These are phyloP conservation scores for Myrmophylax atrothorax DNA, from an alignment of 2,113 vertebrate genomes.

Conservation along the genomic window DNA sequence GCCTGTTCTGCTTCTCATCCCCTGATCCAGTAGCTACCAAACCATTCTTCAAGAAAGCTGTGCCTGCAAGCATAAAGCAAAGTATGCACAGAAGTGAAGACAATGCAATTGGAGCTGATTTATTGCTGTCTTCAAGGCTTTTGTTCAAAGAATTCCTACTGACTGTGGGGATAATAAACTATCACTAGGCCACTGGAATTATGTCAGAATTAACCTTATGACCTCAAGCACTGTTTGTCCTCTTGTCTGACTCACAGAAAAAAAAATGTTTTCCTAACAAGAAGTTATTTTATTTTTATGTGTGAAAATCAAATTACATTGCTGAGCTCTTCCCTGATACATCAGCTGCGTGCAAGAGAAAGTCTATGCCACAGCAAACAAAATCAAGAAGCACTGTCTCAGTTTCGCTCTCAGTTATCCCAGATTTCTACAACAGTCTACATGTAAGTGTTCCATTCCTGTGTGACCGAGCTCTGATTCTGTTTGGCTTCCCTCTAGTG, in stretches of 20 bases:
- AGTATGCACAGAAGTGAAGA: not conserved
- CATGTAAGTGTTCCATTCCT: rapidly evolving
- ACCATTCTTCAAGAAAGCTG: not conserved
- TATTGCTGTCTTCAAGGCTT: not conserved
- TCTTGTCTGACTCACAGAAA: not conserved
- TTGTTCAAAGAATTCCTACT: not conserved
- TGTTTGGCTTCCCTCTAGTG: not conserved
- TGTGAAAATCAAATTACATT: not conserved
- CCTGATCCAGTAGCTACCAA: not conserved
- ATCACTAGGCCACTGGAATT: not conserved
- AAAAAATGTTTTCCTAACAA: not conserved
- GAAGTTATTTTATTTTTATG: not conserved
- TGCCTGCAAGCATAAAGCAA: not conserved
- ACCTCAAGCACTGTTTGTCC: not conserved
- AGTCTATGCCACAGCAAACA: not conserved
- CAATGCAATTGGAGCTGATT: not conserved
- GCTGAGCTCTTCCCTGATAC: not conserved
- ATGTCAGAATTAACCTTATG: not conserved
- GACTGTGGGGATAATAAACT: not conserved
- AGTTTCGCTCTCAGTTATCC: not conserved
- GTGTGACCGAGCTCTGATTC: not conserved
- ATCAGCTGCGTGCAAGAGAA: not conserved
- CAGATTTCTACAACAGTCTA: not conserved
- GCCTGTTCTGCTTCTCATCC: not conserved
- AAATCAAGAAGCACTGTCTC: not conserved